Evolutionary conservation across 2,888 invertebrate species (phyloP).

Genomic region (Sycophila texana): DNA sequence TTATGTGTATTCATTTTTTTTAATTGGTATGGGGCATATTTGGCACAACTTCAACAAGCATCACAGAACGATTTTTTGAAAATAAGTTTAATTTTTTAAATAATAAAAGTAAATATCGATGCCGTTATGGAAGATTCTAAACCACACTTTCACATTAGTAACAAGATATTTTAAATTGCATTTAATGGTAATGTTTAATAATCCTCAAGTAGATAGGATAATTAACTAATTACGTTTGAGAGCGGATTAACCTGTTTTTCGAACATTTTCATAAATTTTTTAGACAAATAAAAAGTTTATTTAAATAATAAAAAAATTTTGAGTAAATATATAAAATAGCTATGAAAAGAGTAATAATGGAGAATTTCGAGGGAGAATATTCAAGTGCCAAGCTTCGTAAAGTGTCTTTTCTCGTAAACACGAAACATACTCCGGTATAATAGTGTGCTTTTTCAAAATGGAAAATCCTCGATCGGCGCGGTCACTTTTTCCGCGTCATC

Average conservation of each 20-base stretch:
- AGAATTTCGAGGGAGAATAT: conserved; percentile 47
- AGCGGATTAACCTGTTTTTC: not conserved
- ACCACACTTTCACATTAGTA: not conserved
- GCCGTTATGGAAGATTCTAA: no score
- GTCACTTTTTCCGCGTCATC: conserved; percentile 14
- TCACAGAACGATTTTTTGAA: no score
- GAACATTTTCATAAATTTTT: conserved; percentile 25
- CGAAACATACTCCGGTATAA: conserved; percentile 55
- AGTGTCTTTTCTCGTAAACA: conserved; percentile 62
- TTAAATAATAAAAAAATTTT: conserved; percentile 21
- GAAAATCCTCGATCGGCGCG: conserved; percentile 38
- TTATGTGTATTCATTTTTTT: no score
- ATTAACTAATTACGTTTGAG: not conserved
- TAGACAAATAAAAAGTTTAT: conserved; percentile 13
- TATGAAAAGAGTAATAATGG: conserved; percentile 47
- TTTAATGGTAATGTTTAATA: not conserved
- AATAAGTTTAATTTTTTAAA: no score
- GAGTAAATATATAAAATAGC: conserved; percentile 31
- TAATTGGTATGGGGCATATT: no score
- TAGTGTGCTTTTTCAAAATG: conserved; percentile 42
- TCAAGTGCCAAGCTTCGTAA: conserved; percentile 65
- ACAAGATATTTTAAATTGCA: not conserved
- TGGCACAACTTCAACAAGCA: no score
- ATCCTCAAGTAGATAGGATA: conserved; percentile 1
- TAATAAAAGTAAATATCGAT: no score